Conservation (phyloP, 2,113 vertebrate species). For the Andinoacara biseriatus region DNA sequence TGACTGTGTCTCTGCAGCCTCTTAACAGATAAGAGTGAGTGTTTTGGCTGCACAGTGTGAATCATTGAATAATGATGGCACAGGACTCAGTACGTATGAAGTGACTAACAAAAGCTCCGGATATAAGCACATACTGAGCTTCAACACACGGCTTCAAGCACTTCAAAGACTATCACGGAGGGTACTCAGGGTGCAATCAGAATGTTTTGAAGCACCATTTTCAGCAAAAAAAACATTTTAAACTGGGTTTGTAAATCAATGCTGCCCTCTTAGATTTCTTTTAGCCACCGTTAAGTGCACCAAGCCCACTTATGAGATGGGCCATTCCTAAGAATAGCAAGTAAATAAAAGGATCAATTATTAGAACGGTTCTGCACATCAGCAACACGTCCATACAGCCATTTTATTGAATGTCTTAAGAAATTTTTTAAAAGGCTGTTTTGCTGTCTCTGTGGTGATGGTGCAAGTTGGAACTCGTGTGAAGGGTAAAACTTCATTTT, state of each 20-base stretch:
- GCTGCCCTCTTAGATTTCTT: conserved; percentile 52
- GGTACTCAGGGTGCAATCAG: conserved; percentile 63
- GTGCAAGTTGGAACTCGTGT: neutral
- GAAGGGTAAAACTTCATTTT: neutral
- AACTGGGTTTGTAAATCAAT: conserved; percentile 60
- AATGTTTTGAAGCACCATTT: conserved; percentile 62
- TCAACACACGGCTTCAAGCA: conserved; percentile 42
- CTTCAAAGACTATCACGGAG: conserved; percentile 67
- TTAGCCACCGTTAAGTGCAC: conserved; percentile 59
- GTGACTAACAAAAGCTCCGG: conserved; percentile 68
- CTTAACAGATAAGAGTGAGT: conserved; percentile 69
- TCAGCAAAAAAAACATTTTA: conserved; percentile 48
- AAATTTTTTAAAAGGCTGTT: neutral
- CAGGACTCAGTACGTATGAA: conserved; percentile 65
- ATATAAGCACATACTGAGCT: conserved; percentile 63
- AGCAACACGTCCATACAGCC: neutral
- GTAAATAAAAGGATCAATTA: conserved; percentile 22
- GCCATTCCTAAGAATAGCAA: conserved; percentile 27
- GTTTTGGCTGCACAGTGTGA: conserved; percentile 75
- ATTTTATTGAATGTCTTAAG: neutral
- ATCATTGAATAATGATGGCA: conserved; percentile 72
- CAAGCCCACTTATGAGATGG: conserved; percentile 42
- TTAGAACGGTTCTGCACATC: conserved; percentile 25
- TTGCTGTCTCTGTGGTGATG: neutral
- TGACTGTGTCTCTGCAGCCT: conserved; percentile 68